phyloP scores from a whole-genome alignment of 2,888 invertebrate species.

The Urechis unicinctus region DNA sequence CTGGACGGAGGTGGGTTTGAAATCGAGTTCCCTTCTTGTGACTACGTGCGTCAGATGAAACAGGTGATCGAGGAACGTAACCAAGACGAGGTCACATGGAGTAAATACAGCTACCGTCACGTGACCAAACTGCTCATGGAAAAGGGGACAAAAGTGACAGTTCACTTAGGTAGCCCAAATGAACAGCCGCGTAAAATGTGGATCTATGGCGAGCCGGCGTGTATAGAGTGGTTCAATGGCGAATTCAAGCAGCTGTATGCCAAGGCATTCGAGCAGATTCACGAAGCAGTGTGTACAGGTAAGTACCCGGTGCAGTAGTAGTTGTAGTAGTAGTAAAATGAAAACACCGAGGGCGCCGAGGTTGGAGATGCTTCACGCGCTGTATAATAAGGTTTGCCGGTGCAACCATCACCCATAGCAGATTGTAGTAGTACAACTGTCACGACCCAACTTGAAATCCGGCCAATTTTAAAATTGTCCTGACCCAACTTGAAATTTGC shows the following conservation, averaged over 20 bases:
- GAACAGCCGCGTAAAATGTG: slow-evolving; percentile 3
- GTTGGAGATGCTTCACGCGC: no score
- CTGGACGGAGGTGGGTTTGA: slow-evolving; percentile 12
- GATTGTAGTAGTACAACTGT: no score
- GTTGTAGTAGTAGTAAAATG: no score
- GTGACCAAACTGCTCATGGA: neutral
- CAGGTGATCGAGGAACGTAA: neutral
- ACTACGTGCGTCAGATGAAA: slow-evolving; percentile 8
- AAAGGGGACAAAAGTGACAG: neutral
- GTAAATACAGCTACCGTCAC: slow-evolving; percentile 3
- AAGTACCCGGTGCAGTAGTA: no score
- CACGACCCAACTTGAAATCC: no score
- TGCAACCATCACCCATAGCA: no score
- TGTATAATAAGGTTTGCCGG: no score
- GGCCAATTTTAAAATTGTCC: no score
- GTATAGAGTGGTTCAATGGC: slow-evolving; percentile 9
- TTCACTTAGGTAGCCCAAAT: slow-evolving; percentile 3
- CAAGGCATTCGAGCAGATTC: slow-evolving; percentile 4
- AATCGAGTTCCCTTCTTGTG: slow-evolving; percentile 8
- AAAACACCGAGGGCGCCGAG: no score
- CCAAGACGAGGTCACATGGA: slow-evolving; percentile 4
- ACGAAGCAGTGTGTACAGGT: neutral
- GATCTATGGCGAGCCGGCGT: slow-evolving; percentile 11
- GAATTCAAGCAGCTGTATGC: slow-evolving; percentile 7
- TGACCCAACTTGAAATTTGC: no score